A percentile compares a stretch with the other conserved stretches of the same genome.
These are phyloP conservation scores for Galeruca laticollis DNA, from an alignment of 2,888 invertebrate genomes.

Conservation along the genomic window DNA sequence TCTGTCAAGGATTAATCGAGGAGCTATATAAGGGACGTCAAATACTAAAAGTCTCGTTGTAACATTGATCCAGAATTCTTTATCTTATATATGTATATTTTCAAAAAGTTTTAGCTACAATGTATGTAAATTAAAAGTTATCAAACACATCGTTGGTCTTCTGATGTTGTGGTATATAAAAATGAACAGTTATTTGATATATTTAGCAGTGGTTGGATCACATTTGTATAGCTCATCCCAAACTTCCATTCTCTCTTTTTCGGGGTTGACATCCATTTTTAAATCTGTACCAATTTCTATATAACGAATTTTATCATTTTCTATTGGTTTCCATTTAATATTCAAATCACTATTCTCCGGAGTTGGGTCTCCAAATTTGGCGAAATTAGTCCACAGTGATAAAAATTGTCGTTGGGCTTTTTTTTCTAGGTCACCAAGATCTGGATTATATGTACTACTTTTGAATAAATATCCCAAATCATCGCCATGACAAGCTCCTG, in stretches of 20 bases:
- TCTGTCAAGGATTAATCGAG: no score
- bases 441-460: slow-evolving; percentile 7
- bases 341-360: slow-evolving; percentile 36
- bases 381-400: slow-evolving; percentile 53
- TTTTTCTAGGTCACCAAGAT: slow-evolving; percentile 21
- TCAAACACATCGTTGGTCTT: no score
- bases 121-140: no score
- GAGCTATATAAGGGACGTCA: no score
- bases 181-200: not conserved
- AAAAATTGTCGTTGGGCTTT: slow-evolving; percentile 36
- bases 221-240: slow-evolving; percentile 49
- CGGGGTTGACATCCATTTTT: slow-evolving; percentile 50
- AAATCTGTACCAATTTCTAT: slow-evolving; percentile 57
- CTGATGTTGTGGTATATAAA: not conserved
- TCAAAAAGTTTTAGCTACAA: no score
- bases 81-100: no score
- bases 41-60: no score
- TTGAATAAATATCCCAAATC: slow-evolving; percentile 48
- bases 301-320: slow-evolving; percentile 48
- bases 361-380: slow-evolving; percentile 52
- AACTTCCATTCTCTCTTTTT: slow-evolving; percentile 54
- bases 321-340: slow-evolving; percentile 51
- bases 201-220: slow-evolving; percentile 18
- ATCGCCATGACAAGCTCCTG: slow-evolving; percentile 51
- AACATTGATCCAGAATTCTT: no score